A percentile compares a stretch with the other conserved stretches of the same genome.
These are phyloP conservation scores for Trematomus loennbergii DNA, from an alignment of 2,113 vertebrate species.

Conservation along the genomic window DNA sequence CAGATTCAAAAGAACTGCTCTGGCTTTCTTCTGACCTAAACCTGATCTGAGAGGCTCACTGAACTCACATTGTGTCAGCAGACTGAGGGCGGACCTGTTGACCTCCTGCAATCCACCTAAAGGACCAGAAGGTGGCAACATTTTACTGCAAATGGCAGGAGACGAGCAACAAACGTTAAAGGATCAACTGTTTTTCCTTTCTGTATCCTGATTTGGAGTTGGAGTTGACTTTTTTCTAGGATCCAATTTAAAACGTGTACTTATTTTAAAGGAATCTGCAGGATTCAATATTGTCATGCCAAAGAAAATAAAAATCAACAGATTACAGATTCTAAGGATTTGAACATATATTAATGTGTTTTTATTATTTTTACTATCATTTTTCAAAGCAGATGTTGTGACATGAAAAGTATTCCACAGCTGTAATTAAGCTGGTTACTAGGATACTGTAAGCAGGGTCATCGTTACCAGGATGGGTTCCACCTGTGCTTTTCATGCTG, in stretches of 20 bases:
- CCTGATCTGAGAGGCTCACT: background rate
- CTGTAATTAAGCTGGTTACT: background rate
- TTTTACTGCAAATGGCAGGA: constrained; percentile 18
- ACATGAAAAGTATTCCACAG: background rate
- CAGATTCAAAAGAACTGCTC: background rate
- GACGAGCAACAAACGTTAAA: constrained; percentile 6
- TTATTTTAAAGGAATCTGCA: background rate
- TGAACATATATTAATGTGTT: background rate
- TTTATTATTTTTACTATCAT: background rate
- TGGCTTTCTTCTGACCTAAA: background rate
- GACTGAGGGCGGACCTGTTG: background rate
- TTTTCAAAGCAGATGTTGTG: background rate
- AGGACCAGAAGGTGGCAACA: constrained; percentile 59
- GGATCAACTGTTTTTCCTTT: background rate
- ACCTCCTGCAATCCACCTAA: constrained; percentile 3
- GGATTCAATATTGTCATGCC: background rate
- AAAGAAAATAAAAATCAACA: background rate
- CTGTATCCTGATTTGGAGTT: background rate
- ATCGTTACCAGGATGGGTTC: background rate
- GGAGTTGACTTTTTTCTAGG: constrained; percentile 5
- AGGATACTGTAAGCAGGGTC: too few relatives aligned
- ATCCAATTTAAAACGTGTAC: background rate
- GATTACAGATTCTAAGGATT: background rate
- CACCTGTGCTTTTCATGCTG: background rate
- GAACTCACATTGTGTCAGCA: background rate